Evolutionary conservation across 2,888 invertebrate genomes (phyloP), one percentile per base, ranked within the genome.

Genomic region (Sialis fuliginosa): DNA sequence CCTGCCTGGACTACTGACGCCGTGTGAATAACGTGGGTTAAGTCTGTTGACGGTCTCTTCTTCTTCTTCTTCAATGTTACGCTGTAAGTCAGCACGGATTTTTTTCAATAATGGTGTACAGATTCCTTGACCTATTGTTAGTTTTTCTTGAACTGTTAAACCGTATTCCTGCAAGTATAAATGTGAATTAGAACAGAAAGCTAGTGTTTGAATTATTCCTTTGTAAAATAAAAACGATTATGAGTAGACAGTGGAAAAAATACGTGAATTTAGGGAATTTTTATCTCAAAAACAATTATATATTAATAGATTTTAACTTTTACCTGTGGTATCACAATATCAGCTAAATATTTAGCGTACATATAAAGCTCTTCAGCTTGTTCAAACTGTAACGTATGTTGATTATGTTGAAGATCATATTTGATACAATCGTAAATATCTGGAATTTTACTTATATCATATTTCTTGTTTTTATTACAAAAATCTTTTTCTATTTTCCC

Each of bases 381-480:
- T 57, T 89, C 88, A 58, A 88, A 93, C 64, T 95, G 91, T 54
- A 96, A 64, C 1, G 91, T 90, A 58, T 92, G 90, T 59, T 92
- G 91, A 64, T 99, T 98, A 63, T 98, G 98, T 60, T 97, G 96
- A 53, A 97, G 68, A 66, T 98, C 98, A 61, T 93, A 98, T 62
- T 98, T 98, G 57, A 98, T 97, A 62, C 97, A 97, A 69, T 98
- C 98, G 60, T 98, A 98, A 54, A 98, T 98, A 62, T 98, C 98
- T 0, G 98, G 97, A 49, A 99, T 91, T 69, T 98, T 98, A 6
- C 95, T 96, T 57, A 99, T 97, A 63, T 98, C 98, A 64, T 87
- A 98, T 37, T 81, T 76, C 55, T 85, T 87, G 57, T 84, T 86
- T 64, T 95, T 95, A 0, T 88, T 85, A 58, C 85, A 88, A 62